Percentiles rank a stretch among this genome's conserved stretches.
phyloP scores from a whole-genome alignment of 2,113 vertebrate genomes.

The Odontophorus gujanensis region DNA sequence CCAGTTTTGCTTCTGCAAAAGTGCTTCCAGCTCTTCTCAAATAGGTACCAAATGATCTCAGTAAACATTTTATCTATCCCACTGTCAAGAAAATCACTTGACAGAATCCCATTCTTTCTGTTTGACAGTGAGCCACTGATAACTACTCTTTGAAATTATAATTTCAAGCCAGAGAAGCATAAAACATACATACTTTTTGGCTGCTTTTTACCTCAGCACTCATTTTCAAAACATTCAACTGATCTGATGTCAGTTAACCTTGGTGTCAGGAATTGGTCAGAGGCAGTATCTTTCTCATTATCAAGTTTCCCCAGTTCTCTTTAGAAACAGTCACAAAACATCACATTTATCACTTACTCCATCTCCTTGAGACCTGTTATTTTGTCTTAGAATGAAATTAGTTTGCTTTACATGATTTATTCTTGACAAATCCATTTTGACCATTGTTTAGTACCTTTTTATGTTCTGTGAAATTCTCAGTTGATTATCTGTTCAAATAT shows the following conservation, averaged over 20 bases:
- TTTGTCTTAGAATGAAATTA: constrained; percentile 1
- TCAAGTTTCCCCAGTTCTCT: neutral
- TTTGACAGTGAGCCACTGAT: neutral
- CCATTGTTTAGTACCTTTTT: neutral
- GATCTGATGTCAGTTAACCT: neutral
- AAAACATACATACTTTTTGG: neutral
- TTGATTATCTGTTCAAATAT: neutral
- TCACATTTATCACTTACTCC: neutral
- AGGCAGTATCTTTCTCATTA: neutral
- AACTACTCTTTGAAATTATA: neutral
- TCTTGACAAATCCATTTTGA: constrained; percentile 11
- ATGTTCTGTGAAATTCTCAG: neutral
- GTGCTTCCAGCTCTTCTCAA: neutral
- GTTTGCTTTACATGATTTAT: neutral
- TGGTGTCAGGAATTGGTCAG: neutral
- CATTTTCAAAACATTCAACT: neutral
- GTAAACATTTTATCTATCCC: constrained; percentile 7
- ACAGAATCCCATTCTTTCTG: constrained; percentile 23
- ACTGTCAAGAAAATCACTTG: neutral
- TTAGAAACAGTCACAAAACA: neutral
- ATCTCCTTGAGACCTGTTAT: neutral
- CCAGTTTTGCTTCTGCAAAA: neutral
- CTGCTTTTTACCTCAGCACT: neutral
- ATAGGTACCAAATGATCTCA: neutral
- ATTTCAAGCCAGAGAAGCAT: neutral